A percentile compares a stretch with the other conserved stretches of the same genome.
These are phyloP conservation scores for Eustalomyia histrio DNA, from an alignment of 2,888 invertebrate species.

Conservation along the genomic window DNA sequence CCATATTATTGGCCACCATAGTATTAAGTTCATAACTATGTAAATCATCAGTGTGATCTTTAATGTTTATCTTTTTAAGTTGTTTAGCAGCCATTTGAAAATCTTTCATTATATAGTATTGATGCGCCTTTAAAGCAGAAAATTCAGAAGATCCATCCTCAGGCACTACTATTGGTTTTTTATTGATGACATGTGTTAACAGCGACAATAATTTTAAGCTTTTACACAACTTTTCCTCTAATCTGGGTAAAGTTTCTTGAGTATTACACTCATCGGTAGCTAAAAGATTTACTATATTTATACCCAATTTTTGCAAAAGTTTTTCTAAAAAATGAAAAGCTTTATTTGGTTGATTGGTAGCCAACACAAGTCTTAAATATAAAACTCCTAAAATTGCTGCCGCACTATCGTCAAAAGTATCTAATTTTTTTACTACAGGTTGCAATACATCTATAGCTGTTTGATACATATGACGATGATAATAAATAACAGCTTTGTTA, in stretches of 20 bases:
- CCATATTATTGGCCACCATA: constrained; percentile 79
- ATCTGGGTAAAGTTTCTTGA: constrained; percentile 46
- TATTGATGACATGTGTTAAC: constrained; percentile 76
- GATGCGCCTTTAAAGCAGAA: constrained; percentile 78
- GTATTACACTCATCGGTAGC: constrained; percentile 55
- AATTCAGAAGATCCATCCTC: constrained; percentile 76
- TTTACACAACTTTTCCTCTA: constrained; percentile 70
- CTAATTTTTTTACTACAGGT: constrained; percentile 72
- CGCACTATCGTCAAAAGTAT: constrained; percentile 74
- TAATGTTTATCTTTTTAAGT: constrained; percentile 75
- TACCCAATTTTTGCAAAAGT: constrained; percentile 73
- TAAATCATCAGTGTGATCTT: constrained; percentile 66
- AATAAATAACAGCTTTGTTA: constrained; percentile 78
- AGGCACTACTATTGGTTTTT: constrained; percentile 73
- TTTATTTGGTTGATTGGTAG: constrained; percentile 77
- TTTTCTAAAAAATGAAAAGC: constrained; percentile 76
- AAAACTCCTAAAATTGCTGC: constrained; percentile 75
- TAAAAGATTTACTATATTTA: constrained; percentile 62
- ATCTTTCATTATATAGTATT: constrained; percentile 79
- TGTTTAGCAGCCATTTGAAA: constrained; percentile 80
- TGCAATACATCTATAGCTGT: constrained; percentile 75
- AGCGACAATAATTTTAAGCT: constrained; percentile 74
- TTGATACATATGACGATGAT: constrained; percentile 76
- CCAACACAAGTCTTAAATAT: constrained; percentile 75
- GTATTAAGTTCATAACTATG: constrained; percentile 77